Percentiles rank a stretch among this genome's conserved stretches.
These are phyloP conservation scores for Leptinotarsa haldemani DNA, from an alignment of 2,888 invertebrate genomes.

Conservation along the genomic window DNA sequence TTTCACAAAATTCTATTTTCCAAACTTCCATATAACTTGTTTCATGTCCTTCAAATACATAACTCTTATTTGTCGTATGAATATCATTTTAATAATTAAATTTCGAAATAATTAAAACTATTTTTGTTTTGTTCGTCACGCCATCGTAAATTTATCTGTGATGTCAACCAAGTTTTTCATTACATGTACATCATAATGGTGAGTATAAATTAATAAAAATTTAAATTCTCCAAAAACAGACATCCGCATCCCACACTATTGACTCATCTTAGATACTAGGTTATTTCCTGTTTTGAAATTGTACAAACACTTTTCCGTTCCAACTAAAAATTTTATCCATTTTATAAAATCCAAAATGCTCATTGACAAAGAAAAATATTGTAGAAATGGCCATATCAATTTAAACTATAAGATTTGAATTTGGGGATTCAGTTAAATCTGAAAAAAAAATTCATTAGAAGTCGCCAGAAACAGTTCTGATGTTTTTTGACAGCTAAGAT, in stretches of 20 bases:
- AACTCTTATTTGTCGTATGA: not conserved
- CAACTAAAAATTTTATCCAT: too few species aligned
- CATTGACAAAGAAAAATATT: not conserved
- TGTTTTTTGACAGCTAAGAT: too few species aligned
- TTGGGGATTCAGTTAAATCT: too few species aligned
- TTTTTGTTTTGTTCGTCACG: constrained; percentile 9
- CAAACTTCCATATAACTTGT: not conserved
- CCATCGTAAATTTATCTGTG: constrained; percentile 4
- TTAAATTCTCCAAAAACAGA: constrained; percentile 21
- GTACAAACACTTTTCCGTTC: not conserved
- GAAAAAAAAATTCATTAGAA: too few species aligned
- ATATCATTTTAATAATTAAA: not conserved
- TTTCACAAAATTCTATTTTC: not conserved
- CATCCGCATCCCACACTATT: constrained; percentile 20
- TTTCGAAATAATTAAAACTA: not conserved
- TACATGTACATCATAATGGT: not conserved
- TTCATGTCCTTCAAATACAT: not conserved
- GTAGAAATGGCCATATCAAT: too few species aligned
- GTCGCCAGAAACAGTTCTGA: too few species aligned
- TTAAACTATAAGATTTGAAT: too few species aligned
- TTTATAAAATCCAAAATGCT: too few species aligned
- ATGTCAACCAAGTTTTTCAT: constrained; percentile 14
- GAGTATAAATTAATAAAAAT: constrained; percentile 21
- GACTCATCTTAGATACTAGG: constrained; percentile 24
- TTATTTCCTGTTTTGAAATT: constrained; percentile 16